Base-by-base conservation (phyloP, 2,797 vertebrate species). In the Heteromormyrus szaboi region DNA sequence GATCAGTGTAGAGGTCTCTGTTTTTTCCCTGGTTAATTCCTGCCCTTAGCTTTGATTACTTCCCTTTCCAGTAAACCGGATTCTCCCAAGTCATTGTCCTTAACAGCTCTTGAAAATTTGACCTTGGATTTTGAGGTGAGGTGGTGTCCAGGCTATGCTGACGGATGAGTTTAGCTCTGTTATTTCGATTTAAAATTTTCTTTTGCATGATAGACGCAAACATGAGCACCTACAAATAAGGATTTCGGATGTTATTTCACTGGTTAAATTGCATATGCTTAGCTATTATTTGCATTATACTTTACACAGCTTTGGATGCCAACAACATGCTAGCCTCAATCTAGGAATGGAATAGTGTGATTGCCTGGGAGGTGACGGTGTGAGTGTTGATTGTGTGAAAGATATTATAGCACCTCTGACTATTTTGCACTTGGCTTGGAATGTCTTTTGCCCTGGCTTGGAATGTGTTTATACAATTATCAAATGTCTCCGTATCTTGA, bases 371-470 rank as follows among this genome's bases (percentile, higher is more conserved):
- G 76, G 76, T 81, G 76, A 81, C 19, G 6, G 17, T 81, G 37
- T 81, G 76, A 81, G 41, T 81, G 76, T 81, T 81, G 76, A 81
- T 81, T 81, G 76, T 81, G 76, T 81, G 76, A 81, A 81, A 81
- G 76, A 81, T 46, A 81, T 81, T 81, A 44, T 46, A 44, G 76
- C 41, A 9, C 76, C 76, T 81, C 76, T 46, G 76, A 44, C 37
- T 81, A 46, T 81, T 81, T 44, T 81, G 76, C 76, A 81, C 76
- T 81, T 81, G 76, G 76, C 76, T 81, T 19, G 37, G 76, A 81
- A 81, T 46, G 76, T 46, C 37, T 46, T 79, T 81, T 81, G 37
- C 76, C 37, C 37, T n/a, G 37, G 19, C 46, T 46, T 81, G 76
- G 76, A 81, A 81, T 81, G 76, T 81, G 76, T 81, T 81, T 81